phyloP scores from a whole-genome alignment of 2,888 invertebrate genomes.

The Myopa tessellatipennis region DNA sequence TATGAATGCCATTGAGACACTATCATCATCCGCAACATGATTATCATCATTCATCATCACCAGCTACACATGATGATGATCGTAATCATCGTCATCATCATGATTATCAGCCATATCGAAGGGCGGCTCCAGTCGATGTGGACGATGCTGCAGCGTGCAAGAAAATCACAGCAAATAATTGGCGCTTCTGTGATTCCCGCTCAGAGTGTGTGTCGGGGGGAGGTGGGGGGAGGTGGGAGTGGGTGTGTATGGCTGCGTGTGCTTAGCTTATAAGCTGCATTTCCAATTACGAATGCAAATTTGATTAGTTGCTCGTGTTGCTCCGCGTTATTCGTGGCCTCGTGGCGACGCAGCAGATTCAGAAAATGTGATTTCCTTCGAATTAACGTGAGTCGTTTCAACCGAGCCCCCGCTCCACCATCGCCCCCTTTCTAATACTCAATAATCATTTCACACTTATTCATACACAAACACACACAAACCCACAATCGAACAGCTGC shows the following conservation, averaged over 20 bases:
- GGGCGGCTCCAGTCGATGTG: not conserved
- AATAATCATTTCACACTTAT: no score
- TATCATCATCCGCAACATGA: not conserved
- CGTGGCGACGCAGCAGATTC: not conserved
- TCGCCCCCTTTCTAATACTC: no score
- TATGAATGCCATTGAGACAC: slow-evolving; percentile 25
- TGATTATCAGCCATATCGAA: not conserved
- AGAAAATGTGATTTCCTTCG: not conserved
- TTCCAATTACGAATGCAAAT: slow-evolving; percentile 37
- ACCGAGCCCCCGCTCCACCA: no score
- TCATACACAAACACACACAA: no score
- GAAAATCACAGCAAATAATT: slow-evolving; percentile 19
- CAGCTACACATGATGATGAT: not conserved
- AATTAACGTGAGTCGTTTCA: no score
- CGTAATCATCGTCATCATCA: not conserved
- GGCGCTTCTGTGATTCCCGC: not conserved
- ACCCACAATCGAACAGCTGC: not conserved
- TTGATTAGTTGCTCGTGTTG: slow-evolving; percentile 14
- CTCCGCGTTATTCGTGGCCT: not conserved
- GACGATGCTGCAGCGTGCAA: not conserved
- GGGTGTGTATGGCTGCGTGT: not conserved
- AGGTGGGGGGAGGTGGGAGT: not conserved
- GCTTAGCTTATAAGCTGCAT: slow-evolving; percentile 17
- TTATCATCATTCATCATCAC: not conserved
- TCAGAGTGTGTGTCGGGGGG: not conserved